Evolutionary conservation across 2,113 vertebrate species (phyloP).

Genomic region (Acrocephalus kingi): DNA sequence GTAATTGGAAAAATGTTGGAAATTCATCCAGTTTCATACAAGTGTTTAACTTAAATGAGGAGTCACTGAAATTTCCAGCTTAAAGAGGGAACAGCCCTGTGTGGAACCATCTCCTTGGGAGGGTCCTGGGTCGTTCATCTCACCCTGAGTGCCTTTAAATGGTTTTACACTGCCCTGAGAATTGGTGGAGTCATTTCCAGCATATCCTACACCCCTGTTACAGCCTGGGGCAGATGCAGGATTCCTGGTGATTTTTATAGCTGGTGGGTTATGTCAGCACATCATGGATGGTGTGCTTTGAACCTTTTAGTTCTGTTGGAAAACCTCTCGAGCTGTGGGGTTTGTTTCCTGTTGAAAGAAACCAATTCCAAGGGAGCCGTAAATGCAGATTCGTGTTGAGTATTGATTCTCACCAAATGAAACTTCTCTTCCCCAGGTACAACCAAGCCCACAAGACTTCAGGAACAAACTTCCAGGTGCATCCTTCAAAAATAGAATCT

Average conservation of each 20-base stretch:
- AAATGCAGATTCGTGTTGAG: background rate
- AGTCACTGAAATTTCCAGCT: background rate
- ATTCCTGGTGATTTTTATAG: background rate
- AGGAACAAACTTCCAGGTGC: slow-evolving; percentile 95
- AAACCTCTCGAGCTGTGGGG: background rate
- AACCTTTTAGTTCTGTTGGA: background rate
- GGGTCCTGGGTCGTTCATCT: background rate
- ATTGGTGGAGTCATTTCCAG: background rate
- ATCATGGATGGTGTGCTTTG: background rate
- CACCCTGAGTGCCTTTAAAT: background rate
- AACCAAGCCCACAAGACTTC: slow-evolving; percentile 98
- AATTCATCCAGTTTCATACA: background rate
- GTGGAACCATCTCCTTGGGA: background rate
- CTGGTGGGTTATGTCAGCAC: background rate
- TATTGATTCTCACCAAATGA: background rate
- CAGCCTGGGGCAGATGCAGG: background rate
- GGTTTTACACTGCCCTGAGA: background rate
- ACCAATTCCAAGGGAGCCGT: background rate
- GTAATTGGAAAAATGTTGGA: background rate
- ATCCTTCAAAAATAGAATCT: slow-evolving; percentile 94
- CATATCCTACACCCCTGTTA: accelerated
- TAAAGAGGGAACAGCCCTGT: background rate
- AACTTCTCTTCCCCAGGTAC: slow-evolving; percentile 77
- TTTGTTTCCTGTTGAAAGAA: background rate
- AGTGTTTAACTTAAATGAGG: background rate